phyloP scores from a whole-genome alignment of 2,888 invertebrate genomes.

The Bruchidius siliquastri region DNA sequence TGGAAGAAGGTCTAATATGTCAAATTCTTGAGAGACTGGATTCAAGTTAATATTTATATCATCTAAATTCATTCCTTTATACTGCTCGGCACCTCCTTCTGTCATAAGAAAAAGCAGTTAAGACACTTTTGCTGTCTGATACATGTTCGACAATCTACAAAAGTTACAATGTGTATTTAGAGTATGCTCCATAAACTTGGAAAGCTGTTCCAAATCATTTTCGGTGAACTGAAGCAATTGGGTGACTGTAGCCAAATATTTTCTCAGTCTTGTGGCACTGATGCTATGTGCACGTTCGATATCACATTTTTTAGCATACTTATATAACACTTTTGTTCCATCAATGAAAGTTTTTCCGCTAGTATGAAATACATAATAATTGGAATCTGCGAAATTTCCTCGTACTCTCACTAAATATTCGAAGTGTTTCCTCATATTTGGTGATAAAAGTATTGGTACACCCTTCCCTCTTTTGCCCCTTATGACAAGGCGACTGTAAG shows the following conservation, averaged over 20 bases:
- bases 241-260: slow-evolving; percentile 20
- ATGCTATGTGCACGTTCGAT: slow-evolving; percentile 8
- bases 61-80: slow-evolving; percentile 15
- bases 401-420: slow-evolving; percentile 14
- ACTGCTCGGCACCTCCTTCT: slow-evolving; percentile 13
- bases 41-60: slow-evolving; percentile 15
- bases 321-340: slow-evolving; percentile 20
- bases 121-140: slow-evolving; percentile 21
- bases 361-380: slow-evolving; percentile 16
- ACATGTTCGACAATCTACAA: slow-evolving; percentile 16
- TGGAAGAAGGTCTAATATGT: slow-evolving; percentile 74
- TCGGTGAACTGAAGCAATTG: slow-evolving; percentile 16
- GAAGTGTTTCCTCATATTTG: slow-evolving; percentile 18
- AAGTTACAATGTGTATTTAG: slow-evolving; percentile 14
- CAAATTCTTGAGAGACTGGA: slow-evolving; percentile 89
- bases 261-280: slow-evolving; percentile 18
- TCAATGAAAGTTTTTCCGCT: slow-evolving; percentile 15
- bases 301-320: slow-evolving; percentile 17
- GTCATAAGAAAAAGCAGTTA: slow-evolving; percentile 14
- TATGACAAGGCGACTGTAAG: slow-evolving; percentile 17
- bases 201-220: slow-evolving; percentile 17
- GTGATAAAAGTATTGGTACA: slow-evolving; percentile 19
- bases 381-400: slow-evolving; percentile 13
- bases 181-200: slow-evolving; percentile 21
- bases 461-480: slow-evolving; percentile 20